Percentiles rank a stretch among this genome's conserved stretches.
Conservation (phyloP, 1,140 invertebrate species). For the Drosophila pruinosa region DNA sequence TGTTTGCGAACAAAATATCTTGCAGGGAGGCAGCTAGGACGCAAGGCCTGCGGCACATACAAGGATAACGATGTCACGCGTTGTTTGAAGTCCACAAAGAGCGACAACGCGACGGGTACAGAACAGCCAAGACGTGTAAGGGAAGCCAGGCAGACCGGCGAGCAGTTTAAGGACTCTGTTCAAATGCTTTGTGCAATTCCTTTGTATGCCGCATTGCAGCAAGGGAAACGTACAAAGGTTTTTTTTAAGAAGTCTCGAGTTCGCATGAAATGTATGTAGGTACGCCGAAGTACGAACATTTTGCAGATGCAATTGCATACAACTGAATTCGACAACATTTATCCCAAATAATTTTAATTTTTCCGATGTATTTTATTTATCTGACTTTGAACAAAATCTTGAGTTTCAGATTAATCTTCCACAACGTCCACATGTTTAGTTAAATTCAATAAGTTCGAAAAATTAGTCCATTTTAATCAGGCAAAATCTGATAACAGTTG, state of each 20-base stretch:
- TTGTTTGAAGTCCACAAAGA: slow-evolving; percentile 58
- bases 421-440: too few species aligned
- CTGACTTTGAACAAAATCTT: neutral
- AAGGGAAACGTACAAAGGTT: neutral
- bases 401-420: too few species aligned
- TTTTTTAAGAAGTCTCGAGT: neutral
- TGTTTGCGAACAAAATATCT: slow-evolving; percentile 4
- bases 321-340: neutral
- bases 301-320: neutral
- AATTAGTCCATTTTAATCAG: too few species aligned
- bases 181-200: slow-evolving; percentile 2
- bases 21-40: slow-evolving; percentile 6
- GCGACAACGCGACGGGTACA: slow-evolving; percentile 14
- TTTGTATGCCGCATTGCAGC: slow-evolving; percentile 11
- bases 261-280: slow-evolving; percentile 8
- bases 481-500: too few species aligned
- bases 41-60: slow-evolving; percentile 30
- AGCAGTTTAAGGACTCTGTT: neutral
- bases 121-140: neutral
- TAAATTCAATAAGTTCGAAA: too few species aligned
- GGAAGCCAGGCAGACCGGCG: neutral
- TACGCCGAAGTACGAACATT: neutral
- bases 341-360: neutral
- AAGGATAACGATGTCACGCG: slow-evolving; percentile 76
- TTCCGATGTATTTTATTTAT: too few species aligned